These are phyloP conservation scores for Meda fulgida DNA, from an alignment of 2,797 vertebrate species.

Conservation along the genomic window DNA sequence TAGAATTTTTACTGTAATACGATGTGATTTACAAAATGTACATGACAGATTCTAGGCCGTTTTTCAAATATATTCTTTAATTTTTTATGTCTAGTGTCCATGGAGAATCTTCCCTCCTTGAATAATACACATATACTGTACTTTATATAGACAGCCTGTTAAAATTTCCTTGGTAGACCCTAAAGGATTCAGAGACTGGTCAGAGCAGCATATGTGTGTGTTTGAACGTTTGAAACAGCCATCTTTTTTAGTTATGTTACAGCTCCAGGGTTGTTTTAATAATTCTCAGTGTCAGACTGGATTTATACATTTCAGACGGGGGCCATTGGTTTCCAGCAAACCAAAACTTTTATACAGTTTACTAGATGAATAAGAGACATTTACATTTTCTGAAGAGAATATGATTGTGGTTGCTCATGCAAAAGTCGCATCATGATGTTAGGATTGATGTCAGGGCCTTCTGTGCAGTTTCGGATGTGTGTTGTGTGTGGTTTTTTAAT, in stretches of 20 bases:
- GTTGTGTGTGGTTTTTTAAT: background rate
- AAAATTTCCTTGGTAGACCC: background rate
- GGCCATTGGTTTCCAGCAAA: background rate
- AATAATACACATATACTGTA: background rate
- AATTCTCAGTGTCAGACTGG: background rate
- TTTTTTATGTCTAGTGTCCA: background rate
- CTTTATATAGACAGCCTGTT: background rate
- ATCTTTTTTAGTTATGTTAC: background rate
- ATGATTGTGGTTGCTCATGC: background rate
- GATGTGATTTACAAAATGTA: slow-evolving; percentile 6
- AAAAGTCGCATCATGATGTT: background rate
- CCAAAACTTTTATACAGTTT: background rate
- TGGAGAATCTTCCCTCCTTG: background rate
- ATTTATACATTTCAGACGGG: background rate
- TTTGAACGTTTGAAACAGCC: background rate
- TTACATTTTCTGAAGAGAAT: background rate
- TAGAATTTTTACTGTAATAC: background rate
- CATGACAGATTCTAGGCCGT: background rate
- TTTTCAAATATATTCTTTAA: background rate
- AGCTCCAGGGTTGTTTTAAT: background rate
- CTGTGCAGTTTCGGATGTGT: background rate
- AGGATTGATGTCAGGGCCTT: background rate
- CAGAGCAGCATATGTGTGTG: background rate
- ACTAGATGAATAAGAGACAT: background rate
- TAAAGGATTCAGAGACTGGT: background rate